A percentile compares a stretch with the other conserved stretches of the same genome.
Conservation (phyloP, 1,140 invertebrate genomes). For the Stegodyphus dumicola region DNA sequence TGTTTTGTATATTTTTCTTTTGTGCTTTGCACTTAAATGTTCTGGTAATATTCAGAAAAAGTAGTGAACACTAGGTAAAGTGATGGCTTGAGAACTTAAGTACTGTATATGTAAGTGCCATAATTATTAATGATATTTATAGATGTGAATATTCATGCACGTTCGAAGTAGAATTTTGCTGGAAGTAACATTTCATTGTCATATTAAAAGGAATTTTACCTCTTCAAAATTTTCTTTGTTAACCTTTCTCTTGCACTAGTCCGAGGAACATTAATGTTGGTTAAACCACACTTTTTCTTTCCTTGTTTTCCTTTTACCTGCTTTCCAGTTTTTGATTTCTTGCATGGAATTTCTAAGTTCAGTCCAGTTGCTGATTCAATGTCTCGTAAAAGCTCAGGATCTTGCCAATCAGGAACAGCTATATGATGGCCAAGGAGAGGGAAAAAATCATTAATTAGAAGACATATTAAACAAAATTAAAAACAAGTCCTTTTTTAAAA, state of each 20-base stretch:
- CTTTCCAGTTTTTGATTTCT: slow-evolving; percentile 42
- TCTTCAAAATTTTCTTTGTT: slow-evolving; percentile 63
- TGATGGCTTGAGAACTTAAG: too few species aligned
- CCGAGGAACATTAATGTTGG: slow-evolving; percentile 66
- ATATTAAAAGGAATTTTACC: slow-evolving; percentile 8
- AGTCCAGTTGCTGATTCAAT: slow-evolving; percentile 68
- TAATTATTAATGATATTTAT: too few species aligned
- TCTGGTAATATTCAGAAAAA: too few species aligned
- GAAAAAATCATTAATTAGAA: background rate
- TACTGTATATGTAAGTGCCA: too few species aligned
- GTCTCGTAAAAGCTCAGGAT: slow-evolving; percentile 73
- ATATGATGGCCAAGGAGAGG: background rate
- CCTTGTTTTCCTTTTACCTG: slow-evolving; percentile 64
- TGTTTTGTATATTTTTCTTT: too few species aligned
- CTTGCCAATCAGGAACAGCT: slow-evolving; percentile 72
- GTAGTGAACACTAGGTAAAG: too few species aligned
- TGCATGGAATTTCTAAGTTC: slow-evolving; percentile 65
- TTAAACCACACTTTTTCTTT: slow-evolving; percentile 67
- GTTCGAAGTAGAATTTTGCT: too few species aligned
- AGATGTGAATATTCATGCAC: too few species aligned
- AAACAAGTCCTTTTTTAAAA: too few species aligned
- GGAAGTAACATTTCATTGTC: too few species aligned
- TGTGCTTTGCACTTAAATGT: too few species aligned
- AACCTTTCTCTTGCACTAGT: slow-evolving; percentile 67
- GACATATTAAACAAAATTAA: background rate